Evolutionary conservation across 2,888 invertebrate genomes (phyloP).

Genomic region (Apamea sordens): DNA sequence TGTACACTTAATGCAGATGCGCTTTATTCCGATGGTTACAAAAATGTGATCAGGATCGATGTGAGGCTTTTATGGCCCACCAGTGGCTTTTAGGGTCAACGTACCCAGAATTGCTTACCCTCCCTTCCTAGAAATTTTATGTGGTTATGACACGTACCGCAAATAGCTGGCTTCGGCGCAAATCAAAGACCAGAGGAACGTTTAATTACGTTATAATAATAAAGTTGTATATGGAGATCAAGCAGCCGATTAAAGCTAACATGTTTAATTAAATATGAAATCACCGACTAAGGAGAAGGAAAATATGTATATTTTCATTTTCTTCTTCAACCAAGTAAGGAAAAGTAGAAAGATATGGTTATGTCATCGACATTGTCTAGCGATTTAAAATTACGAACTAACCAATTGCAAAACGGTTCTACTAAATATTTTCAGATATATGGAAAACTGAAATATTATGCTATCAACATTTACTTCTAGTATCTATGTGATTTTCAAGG

Average conservation of each 20-base stretch:
- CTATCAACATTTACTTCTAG: background rate
- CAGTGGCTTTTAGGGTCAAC: slow-evolving; percentile 48
- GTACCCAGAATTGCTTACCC: slow-evolving; percentile 29
- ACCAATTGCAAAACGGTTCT: background rate
- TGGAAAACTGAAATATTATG: background rate
- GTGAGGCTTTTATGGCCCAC: slow-evolving; percentile 58
- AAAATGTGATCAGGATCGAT: slow-evolving; percentile 66
- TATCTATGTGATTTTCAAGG: no score
- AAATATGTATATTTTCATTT: slow-evolving; percentile 13
- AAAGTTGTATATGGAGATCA: slow-evolving; percentile 28
- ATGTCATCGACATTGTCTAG: background rate
- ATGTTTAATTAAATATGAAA: slow-evolving; percentile 37
- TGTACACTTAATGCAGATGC: slow-evolving; percentile 68
- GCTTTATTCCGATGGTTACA: slow-evolving; percentile 61
- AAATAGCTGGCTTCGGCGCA: slow-evolving; percentile 28
- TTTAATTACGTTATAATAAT: slow-evolving; percentile 48
- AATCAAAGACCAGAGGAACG: slow-evolving; percentile 35
- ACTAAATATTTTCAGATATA: background rate
- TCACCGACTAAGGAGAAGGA: slow-evolving; percentile 8
- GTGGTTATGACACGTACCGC: slow-evolving; percentile 26
- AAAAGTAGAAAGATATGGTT: background rate
- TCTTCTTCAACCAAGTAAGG: slow-evolving; percentile 10
- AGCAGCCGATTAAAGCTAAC: slow-evolving; percentile 17
- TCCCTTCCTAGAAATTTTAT: slow-evolving; percentile 41
- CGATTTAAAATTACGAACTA: background rate